Conservation (phyloP, 2,888 invertebrate species). For the Agelastica alni region DNA sequence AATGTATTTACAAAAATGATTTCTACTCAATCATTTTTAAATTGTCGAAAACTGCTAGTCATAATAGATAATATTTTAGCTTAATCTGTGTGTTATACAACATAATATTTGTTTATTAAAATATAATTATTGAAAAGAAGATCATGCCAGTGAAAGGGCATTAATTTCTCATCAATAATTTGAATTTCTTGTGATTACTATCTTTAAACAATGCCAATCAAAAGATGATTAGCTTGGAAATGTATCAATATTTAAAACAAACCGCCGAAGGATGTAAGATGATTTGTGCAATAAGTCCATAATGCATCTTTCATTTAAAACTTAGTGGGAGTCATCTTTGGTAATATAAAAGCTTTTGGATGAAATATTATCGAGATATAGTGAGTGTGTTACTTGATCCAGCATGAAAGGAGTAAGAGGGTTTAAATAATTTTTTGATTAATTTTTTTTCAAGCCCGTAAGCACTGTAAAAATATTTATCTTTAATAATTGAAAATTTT, state of each 20-base stretch:
- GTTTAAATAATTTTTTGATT: too few relatives aligned
- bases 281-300: constrained; percentile 2
- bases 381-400: constrained; percentile 2
- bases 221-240: not conserved
- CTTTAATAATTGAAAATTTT: too few relatives aligned
- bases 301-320: not conserved
- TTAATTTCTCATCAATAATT: not conserved
- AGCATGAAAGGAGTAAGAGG: constrained; percentile 41
- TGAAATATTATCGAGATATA: constrained; percentile 25
- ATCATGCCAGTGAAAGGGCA: not conserved
- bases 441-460: too few relatives aligned
- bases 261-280: not conserved
- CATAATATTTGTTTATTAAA: too few relatives aligned
- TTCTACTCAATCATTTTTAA: too few relatives aligned
- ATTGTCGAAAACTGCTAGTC: too few relatives aligned
- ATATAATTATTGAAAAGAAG: too few relatives aligned
- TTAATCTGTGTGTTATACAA: too few relatives aligned
- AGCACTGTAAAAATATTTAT: too few relatives aligned
- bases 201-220: not conserved
- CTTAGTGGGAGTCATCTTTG: constrained; percentile 1
- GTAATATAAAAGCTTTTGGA: constrained; percentile 31
- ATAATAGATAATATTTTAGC: too few relatives aligned
- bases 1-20: too few relatives aligned
- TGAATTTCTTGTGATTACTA: not conserved
- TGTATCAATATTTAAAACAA: not conserved